These are phyloP conservation scores for Leuctra nigra DNA, from an alignment of 2,888 invertebrate genomes.

Conservation along the genomic window DNA sequence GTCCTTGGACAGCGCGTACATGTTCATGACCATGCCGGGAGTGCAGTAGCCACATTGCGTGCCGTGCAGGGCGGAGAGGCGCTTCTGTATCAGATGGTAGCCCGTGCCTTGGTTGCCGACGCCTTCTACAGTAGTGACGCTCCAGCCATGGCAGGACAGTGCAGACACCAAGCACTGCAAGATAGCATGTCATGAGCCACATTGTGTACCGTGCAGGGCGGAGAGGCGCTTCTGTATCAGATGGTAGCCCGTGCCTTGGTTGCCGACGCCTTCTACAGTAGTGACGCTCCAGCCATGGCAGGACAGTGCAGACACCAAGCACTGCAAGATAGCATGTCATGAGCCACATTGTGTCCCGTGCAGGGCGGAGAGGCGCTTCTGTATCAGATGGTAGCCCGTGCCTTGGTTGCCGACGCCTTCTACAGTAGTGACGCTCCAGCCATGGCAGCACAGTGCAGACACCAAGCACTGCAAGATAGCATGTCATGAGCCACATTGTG, in stretches of 20 bases:
- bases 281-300: conserved; percentile 50
- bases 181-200: conserved; percentile 56
- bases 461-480: conserved; percentile 58
- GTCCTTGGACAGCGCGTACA: conserved; percentile 51
- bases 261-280: not conserved
- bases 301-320: conserved; percentile 55
- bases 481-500: conserved; percentile 64
- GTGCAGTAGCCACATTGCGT: conserved; percentile 71
- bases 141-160: conserved; percentile 57
- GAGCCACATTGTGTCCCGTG: conserved; percentile 69
- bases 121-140: conserved; percentile 64
- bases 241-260: no score
- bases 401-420: no score
- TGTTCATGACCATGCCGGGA: conserved; percentile 71
- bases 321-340: conserved; percentile 53
- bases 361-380: conserved; percentile 53
- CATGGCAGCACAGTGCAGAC: conserved; percentile 54
- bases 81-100: conserved; percentile 61
- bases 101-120: conserved; percentile 57
- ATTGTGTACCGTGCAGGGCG: conserved; percentile 62
- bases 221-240: conserved; percentile 58
- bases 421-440: conserved; percentile 43
- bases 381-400: conserved; percentile 65
- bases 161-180: conserved; percentile 62
- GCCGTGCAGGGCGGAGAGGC: conserved; percentile 58